Conservation (phyloP, 2,797 vertebrate species). For the Microctenopoma lineatum region DNA sequence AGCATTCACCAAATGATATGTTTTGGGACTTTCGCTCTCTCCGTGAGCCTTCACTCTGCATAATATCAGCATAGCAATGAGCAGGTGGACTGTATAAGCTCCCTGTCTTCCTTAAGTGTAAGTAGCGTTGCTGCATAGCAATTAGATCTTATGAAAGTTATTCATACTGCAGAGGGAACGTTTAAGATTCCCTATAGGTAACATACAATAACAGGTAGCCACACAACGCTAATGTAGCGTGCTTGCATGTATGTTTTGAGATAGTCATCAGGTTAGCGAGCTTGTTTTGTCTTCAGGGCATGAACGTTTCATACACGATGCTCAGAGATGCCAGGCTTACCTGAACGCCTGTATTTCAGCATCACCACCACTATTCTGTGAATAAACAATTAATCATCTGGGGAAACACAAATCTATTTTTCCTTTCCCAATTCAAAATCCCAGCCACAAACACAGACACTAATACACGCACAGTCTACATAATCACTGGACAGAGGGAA, state of each 20-base stretch:
- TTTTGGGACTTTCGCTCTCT: constrained; percentile 21
- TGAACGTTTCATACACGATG: constrained; percentile 49
- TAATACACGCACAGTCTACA: constrained; percentile 5
- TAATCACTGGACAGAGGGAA: constrained; percentile 4
- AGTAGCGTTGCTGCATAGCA: constrained; percentile 30
- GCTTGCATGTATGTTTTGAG: constrained; percentile 13
- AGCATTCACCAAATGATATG: constrained; percentile 34
- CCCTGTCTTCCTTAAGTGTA: constrained; percentile 2
- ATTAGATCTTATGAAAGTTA: constrained; percentile 45
- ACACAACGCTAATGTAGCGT: neutral
- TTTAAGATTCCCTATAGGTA: constrained; percentile 37
- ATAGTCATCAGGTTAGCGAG: constrained; percentile 35
- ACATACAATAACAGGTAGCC: constrained; percentile 13
- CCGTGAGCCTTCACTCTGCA: constrained; percentile 27
- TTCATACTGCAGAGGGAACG: constrained; percentile 43
- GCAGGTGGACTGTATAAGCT: constrained; percentile 30
- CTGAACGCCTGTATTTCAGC: constrained; percentile 11
- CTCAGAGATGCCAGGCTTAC: constrained; percentile 24
- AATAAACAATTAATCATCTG: constrained; percentile 17
- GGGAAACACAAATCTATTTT: constrained; percentile 4
- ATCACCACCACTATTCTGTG: constrained; percentile 10
- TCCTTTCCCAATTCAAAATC: neutral
- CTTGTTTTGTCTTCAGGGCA: constrained; percentile 60
- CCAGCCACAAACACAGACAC: neutral
- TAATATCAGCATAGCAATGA: constrained; percentile 36